Base-by-base conservation (phyloP, 2,113 vertebrate genomes). In the Misgurnus anguillicaudatus region DNA sequence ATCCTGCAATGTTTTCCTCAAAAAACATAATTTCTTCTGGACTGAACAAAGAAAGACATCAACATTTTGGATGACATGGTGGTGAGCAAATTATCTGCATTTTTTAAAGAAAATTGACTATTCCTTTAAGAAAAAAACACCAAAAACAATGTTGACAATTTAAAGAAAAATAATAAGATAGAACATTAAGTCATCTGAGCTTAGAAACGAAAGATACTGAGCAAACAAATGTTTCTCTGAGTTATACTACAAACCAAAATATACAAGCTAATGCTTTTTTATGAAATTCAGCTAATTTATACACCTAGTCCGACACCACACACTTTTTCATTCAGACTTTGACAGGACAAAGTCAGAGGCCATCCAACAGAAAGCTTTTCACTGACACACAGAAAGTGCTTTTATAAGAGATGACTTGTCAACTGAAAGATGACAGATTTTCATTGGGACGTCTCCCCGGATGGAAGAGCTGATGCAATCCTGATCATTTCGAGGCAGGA, bases 401-500 rank as follows among this genome's bases (percentile, higher is more conserved):
- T 63, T 62, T 61, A 41, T 83, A 60, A 51, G 53, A 51, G 13
- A 45, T 62, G 53, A 68, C 78, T n/a, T 77, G 73, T 72, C 82
- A 78, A 55, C 74, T 57, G 41, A 74, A 57, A 74, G 71, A 17
- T 61, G 79, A 70, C 67, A 78, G 78, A 24, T 69, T 67, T 78
- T 78, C 66, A 80, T 69, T 63, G 51, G 68, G 74, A 63, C 69
- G 60, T 41, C 62, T 72, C 71, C 24, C 58, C 39, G 61, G 45
- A 38, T n/a, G 58, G 19, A 65, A 41, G 36, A 60, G 19, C 17
- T 62, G 78, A 79, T 75, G 83, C 69, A 75, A 80, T 60, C 79
- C 38, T 53, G 47, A 64, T 78, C 42, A 75, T 64, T 72, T 61
- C 38, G 39, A 70, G 41, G 67, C 58, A 67, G 53, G 51, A 47